These are phyloP conservation scores for Camelus dromedarius DNA, from an alignment of 2,113 vertebrate genomes.

Conservation along the genomic window DNA sequence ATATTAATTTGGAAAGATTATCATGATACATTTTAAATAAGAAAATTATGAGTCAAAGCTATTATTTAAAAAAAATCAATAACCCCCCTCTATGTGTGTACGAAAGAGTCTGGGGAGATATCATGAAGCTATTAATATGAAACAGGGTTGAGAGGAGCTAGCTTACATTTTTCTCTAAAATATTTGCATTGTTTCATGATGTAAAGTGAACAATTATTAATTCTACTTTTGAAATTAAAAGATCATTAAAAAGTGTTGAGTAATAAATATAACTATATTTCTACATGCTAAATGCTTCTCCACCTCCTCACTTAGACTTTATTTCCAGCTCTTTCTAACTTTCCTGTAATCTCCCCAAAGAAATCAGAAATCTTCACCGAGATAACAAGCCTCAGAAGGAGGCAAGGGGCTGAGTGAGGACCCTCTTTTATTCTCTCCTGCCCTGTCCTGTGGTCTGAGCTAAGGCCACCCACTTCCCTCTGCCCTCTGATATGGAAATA, in stretches of 20 bases:
- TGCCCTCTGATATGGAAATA: not conserved
- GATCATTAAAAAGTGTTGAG: not conserved
- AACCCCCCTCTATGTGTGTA: not conserved
- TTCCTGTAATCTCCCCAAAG: not conserved
- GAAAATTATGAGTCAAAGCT: not conserved
- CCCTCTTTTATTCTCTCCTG: not conserved
- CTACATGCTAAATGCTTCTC: not conserved
- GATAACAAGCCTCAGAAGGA: not conserved
- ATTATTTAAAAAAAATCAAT: not conserved
- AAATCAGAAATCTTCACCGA: not conserved
- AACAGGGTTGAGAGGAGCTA: not conserved
- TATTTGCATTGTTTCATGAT: not conserved
- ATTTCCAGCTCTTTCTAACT: not conserved
- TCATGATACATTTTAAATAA: not conserved
- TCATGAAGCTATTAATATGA: not conserved
- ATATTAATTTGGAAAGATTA: not conserved
- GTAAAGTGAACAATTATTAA: not conserved
- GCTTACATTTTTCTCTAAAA: not conserved
- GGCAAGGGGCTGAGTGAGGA: not conserved
- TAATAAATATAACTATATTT: not conserved
- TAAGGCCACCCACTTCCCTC: not conserved
- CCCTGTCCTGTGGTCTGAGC: not conserved
- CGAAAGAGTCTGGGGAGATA: not conserved
- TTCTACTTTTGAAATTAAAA: not conserved
- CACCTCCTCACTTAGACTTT: not conserved